Evolutionary conservation across 2,888 invertebrate species (phyloP).

Genomic region (Cantharis rufa): DNA sequence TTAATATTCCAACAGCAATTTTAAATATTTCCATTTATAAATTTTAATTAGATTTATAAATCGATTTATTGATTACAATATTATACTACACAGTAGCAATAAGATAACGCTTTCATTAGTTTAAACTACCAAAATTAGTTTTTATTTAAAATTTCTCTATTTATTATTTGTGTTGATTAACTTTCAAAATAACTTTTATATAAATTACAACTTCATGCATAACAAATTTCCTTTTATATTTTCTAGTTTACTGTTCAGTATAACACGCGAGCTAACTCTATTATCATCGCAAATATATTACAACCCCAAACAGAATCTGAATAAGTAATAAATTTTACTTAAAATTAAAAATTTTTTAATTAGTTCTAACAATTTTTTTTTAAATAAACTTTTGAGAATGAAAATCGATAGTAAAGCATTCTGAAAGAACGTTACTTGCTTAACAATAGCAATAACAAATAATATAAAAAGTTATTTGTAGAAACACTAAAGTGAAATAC

Average conservation of each 20-base stretch:
- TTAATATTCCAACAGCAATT: background rate
- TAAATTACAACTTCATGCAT: constrained; percentile 3
- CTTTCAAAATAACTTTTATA: constrained; percentile 1
- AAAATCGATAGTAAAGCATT: background rate
- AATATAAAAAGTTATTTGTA: too few species aligned
- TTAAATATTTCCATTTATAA: background rate
- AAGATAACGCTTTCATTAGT: background rate
- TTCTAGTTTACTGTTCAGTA: background rate
- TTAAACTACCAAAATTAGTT: background rate
- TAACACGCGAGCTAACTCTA: background rate
- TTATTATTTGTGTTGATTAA: background rate
- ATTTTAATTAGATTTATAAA: background rate
- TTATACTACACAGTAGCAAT: background rate
- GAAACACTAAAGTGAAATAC: too few species aligned
- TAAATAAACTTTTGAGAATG: background rate
- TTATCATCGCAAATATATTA: background rate
- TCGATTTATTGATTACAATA: background rate
- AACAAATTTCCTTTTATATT: background rate
- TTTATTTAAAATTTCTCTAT: background rate
- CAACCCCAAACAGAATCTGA: background rate
- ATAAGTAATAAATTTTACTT: background rate
- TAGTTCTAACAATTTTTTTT: background rate
- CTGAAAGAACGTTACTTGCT: background rate
- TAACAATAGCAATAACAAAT: too few species aligned
- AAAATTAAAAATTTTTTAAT: background rate